Base-by-base conservation (phyloP, 2,797 vertebrate genomes). In the Cirrhinus mrigala region DNA sequence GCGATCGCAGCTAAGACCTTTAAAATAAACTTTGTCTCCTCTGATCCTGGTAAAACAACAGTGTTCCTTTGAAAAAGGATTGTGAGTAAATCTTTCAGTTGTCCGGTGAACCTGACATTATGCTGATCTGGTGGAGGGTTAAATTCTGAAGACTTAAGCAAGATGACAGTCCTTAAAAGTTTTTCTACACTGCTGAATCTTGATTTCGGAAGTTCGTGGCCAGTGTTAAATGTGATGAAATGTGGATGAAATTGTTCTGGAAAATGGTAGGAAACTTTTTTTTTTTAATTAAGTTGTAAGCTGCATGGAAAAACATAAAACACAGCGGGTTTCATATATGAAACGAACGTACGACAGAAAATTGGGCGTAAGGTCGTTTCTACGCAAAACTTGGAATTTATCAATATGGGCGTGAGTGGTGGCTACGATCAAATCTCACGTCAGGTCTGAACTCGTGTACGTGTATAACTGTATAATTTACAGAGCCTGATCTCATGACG, bases 41-140 rank as follows among this genome's bases (percentile, higher is more conserved):
- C 50, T 81, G 48, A 81, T 70, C n/a, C 27, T n/a, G 27, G 12
- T 56, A 76, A 76, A 37, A n/a, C 18, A 76, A 56, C 50, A 54
- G 52, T 50, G 0, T 37, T 11, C 16, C 11, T 60, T 27, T 50
- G 20, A 50, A 80, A 52, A 52, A 8, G 1, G 37, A 56, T 27
- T 3, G 22, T 56, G 24, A 8, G 66, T n/a, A 68, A 69, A 81
- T 70, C 64, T 70, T 40, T 70, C 50, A 70, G 20, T 56, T 81
- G 29, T 24, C 64, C 22, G 15, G 27, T 70, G 22, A 69, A 81
- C 15, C 22, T 70, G 66, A 81, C 70, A 81, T 54, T 81, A 52
- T 70, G 79, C 79, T 81, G 79, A 81, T 56, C 33, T 40, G 18
- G 62, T 33, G 62, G 48, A 24, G 24, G 29, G 33, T 56, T 81